Base-by-base conservation (phyloP, 1,140 invertebrate genomes). In the Agrilus planipennis region DNA sequence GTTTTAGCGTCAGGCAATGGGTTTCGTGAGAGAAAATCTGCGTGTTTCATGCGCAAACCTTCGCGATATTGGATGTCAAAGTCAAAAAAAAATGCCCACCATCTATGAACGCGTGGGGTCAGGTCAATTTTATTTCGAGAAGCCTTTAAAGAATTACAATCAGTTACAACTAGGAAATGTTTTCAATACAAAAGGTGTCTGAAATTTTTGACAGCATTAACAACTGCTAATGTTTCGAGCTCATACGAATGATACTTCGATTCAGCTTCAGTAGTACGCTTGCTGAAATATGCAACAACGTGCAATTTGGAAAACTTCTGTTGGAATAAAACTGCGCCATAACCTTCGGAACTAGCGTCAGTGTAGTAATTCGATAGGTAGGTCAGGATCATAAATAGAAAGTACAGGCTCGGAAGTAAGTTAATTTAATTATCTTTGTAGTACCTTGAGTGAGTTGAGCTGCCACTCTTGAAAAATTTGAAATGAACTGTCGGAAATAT, bases 121-220 rank as follows among this genome's bases (percentile, higher is more conserved):
- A 63, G 25, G 40, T 63, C 58, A 42, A 58, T 63, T 49, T 62
- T 62, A 4, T 23, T 45, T 36, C 55, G 46, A 17, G 61, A 60
- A 4, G 54, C 45, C 23, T 60, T 59, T 22, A 36, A 12, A 4
- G 34, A 9, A 12, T 36, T 36, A 35, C 1, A 44, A 52, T 49
- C 44, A 49, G 32, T 48, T 17, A 27, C 52, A 41, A 22, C 20
- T 23, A 12, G 42, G 7, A 42, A 17, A 3, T 7, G 6, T 34
- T 42, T 42, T 6, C 39, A 34, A 18, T 34, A 11, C 5, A 41
- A 27, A 22, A 40, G 40, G 6, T 19, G 11, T 25, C 42, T 5
- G 14, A 39, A 44, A 6, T 31, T 16, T 23, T 27, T 21, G 2
- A 40, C 2, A 2, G 36, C 21, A 4, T 44, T 9, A 2, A 40